These are phyloP conservation scores for Cheilosia grossa DNA, from an alignment of 2,888 invertebrate species.

Conservation along the genomic window DNA sequence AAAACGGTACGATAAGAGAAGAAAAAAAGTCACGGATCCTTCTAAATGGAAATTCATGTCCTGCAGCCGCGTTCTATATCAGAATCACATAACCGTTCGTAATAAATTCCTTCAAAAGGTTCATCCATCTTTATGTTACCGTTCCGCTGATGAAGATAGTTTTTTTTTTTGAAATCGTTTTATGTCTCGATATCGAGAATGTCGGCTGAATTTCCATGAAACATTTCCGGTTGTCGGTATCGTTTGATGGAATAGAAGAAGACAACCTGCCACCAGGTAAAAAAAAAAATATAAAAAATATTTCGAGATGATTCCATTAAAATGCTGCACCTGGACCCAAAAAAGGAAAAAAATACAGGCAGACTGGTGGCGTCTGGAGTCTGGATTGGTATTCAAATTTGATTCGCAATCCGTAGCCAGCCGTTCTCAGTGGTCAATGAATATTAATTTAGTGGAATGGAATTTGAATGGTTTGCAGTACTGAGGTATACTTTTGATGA, in stretches of 20 bases:
- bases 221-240: constrained; percentile 44
- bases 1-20: background rate
- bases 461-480: constrained; percentile 5
- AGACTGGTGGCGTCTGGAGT: background rate
- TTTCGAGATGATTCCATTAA: constrained; percentile 60
- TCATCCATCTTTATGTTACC: constrained; percentile 52
- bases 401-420: constrained; percentile 36
- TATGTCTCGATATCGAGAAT: constrained; percentile 55
- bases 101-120: constrained; percentile 66
- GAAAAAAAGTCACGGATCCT: constrained; percentile 15
- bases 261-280: constrained; percentile 45
- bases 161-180: constrained; percentile 31
- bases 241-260: constrained; percentile 42
- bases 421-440: constrained; percentile 59
- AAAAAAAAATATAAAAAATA: constrained; percentile 16
- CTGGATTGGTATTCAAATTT: constrained; percentile 47
- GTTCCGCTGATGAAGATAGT: constrained; percentile 30
- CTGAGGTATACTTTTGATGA: constrained; percentile 1
- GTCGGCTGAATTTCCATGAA: constrained; percentile 49
- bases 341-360: background rate
- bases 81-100: constrained; percentile 58
- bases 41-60: constrained; percentile 64
- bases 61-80: constrained; percentile 50
- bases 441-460: constrained; percentile 62
- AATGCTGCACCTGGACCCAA: constrained; percentile 68